Evolutionary conservation across 2,797 vertebrate genomes (phyloP).

Genomic region (Petrocephalus sullivani): DNA sequence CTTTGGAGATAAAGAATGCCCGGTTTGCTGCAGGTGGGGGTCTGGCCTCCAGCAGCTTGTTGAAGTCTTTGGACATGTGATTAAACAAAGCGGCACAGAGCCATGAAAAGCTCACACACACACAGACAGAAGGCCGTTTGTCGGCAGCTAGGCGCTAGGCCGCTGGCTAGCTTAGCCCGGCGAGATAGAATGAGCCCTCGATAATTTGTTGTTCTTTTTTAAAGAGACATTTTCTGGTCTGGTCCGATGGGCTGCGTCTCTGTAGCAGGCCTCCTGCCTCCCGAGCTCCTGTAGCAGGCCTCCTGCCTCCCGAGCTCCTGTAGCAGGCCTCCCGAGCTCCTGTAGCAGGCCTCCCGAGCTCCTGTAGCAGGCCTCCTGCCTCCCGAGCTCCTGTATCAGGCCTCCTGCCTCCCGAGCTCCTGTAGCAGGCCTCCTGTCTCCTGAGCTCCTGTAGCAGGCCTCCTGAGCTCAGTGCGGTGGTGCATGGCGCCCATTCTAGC

Average conservation of each 20-base stretch:
- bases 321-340: no score
- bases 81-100: slow-evolving; percentile 24
- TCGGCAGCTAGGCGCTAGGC: neutral
- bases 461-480: neutral
- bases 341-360: slow-evolving; percentile 8
- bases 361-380: slow-evolving; percentile 30
- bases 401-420: neutral
- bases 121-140: neutral
- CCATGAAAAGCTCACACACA: neutral
- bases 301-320: no score
- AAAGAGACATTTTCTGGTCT: slow-evolving; percentile 58
- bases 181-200: slow-evolving; percentile 38
- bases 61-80: slow-evolving; percentile 20
- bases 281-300: neutral
- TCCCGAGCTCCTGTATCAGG: slow-evolving; percentile 33
- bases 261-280: slow-evolving; percentile 30
- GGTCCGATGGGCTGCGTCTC: slow-evolving; percentile 49
- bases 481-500: neutral
- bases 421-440: slow-evolving; percentile 28
- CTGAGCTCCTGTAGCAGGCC: neutral
- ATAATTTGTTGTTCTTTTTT: slow-evolving; percentile 59
- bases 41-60: slow-evolving; percentile 11
- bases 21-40: slow-evolving; percentile 2
- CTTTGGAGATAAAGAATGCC: slow-evolving; percentile 14
- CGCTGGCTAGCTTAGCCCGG: slow-evolving; percentile 33